Base-by-base conservation (phyloP, 2,113 vertebrate species). In the Taurulus bubalis region DNA sequence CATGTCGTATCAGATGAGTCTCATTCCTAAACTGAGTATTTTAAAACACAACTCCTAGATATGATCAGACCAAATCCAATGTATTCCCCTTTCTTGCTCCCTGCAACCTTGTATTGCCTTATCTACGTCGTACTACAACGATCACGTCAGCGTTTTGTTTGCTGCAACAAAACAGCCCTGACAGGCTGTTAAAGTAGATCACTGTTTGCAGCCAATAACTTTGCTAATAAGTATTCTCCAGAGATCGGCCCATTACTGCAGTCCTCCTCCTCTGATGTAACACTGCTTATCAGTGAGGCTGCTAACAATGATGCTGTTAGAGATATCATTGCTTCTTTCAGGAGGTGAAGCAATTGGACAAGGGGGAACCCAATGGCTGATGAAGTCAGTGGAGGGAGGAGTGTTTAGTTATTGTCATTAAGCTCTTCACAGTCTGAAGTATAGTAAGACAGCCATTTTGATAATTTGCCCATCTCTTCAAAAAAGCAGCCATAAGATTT, bases 171-270 rank as follows among this genome's bases (percentile, higher is more conserved):
- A 87, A 82, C 64, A 68, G 60, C 63, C 32, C 75, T 82, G 85
- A 82, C 91, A 85, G 77, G 32, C 72, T 83, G 80, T 81, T 91
- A 60, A 78, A 88, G 65, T 62, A 58, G 79, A 88, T 90, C 75
- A 72, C 71, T 79, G 84, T 90, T 87, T 90, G 91, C 85, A 86
- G 82, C 86, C 89, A 77, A 89, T 89, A 86, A 71, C 64, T 91
- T 86, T 88, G 77, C 85, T 91, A 89, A 91, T 88, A 89, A 86
- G 87, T 84, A 87, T 89, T 88, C 92, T 89, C 82, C 34, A 73
- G 81, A 91, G 85, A 88, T 55, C 63, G 84, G 59, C 88, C 87
- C 71, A 87, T 90, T 89, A 85, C 80, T 70, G 89, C 81, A 58
- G 83, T 73, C 66, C 73, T 84, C 79, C 72, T 79, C 74, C 71